A percentile compares a stretch with the other conserved stretches of the same genome.
These are phyloP conservation scores for Pelmatolapia mariae DNA, from an alignment of 2,113 vertebrate species.

Conservation along the genomic window DNA sequence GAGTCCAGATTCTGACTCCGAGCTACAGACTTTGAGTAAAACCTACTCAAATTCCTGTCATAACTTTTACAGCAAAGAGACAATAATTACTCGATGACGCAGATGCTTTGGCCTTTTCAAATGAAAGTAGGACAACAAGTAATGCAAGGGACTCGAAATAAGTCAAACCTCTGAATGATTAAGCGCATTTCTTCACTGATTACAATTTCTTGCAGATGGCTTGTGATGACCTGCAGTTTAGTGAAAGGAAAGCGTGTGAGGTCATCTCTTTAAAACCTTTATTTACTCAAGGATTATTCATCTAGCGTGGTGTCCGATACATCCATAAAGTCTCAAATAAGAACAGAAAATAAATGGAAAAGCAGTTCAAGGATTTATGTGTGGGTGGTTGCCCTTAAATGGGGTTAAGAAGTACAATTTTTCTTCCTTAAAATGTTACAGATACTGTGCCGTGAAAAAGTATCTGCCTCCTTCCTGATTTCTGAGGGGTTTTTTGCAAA, in stretches of 20 bases:
- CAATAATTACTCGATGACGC: neutral
- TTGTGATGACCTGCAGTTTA: neutral
- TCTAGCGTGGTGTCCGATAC: neutral
- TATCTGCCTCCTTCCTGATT: neutral
- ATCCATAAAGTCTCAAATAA: neutral
- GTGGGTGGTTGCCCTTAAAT: neutral
- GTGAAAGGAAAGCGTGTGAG: neutral
- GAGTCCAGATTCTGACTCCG: neutral
- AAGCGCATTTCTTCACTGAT: neutral
- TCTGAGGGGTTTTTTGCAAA: accelerated
- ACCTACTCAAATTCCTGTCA: neutral
- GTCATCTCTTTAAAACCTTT: neutral
- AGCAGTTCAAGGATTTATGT: neutral
- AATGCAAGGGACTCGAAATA: neutral
- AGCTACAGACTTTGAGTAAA: neutral
- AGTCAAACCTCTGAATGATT: neutral
- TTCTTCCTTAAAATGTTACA: neutral
- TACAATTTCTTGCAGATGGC: neutral
- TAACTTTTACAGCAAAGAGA: neutral
- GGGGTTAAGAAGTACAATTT: neutral
- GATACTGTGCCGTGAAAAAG: neutral
- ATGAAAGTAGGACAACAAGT: neutral
- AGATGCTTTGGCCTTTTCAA: neutral
- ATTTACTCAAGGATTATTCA: neutral
- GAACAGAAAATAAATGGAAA: neutral